Base-by-base conservation (phyloP, 2,797 vertebrate genomes). In the Danio albolineatus region DNA sequence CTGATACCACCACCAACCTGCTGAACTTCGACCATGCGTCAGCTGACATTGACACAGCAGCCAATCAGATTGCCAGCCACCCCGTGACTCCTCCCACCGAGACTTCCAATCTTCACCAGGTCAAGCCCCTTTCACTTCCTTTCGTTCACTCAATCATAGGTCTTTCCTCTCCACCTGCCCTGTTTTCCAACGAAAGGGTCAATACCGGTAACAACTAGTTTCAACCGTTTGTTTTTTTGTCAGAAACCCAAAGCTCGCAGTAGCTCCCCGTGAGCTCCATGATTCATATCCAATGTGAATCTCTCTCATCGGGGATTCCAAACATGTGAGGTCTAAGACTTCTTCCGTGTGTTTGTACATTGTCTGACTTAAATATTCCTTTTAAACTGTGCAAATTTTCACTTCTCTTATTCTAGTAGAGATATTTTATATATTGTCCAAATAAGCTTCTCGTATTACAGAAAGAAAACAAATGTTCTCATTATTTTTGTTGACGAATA, bases 161-260 rank as follows among this genome's bases (percentile, higher is more conserved):
- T 81, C 92, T 94, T 74, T 92, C 94, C 0, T 93, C 95, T 0
- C 94, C 94, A 0, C 95, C 95, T 0, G 95, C 94, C 41, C 93
- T 97, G 41, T 96, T 96, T 89, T 94, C 96, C 0, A 92, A 94
- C 0, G 94, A 95, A 91, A 95, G 94, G 88, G 91, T 96, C 88
- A 96, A 94, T 89, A 94, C 94, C 36, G 92, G 88, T 89, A 95
- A 90, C 90, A 95, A 93, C 92, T 95, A 88, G 72, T 46, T 64
- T 81, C 65, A 10, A 49, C 44, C 38, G 41, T 48, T 48, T 64
- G 38, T 44, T 36, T 70, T 44, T 51, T 62, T 83, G 82, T 76
- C 66, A 66, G 61, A 61, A 80, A 78, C 70, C 69, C 74, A 75
- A 78, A 86, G 82, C 77, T 72, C 44, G 59, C 67, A 64, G 85